phyloP scores from a whole-genome alignment of 2,113 vertebrate genomes.

The Rhinopomastus cyanomelas region DNA sequence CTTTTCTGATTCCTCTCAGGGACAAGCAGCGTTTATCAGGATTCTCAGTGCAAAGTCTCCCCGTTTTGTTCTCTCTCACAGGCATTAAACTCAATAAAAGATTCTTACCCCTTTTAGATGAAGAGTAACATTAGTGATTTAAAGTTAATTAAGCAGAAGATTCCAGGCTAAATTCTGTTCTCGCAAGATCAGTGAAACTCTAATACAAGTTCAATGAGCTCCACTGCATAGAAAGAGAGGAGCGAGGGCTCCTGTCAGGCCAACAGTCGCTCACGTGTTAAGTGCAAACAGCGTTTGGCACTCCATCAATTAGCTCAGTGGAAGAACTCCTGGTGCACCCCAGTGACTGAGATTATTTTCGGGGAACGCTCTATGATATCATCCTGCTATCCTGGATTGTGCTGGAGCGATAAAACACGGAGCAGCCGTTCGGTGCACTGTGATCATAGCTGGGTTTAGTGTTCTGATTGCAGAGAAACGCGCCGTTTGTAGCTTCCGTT shows the following conservation, averaged over 20 bases:
- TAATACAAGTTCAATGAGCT: background rate
- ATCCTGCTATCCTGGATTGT: background rate
- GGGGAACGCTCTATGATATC: background rate
- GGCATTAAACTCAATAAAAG: background rate
- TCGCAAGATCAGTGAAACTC: background rate
- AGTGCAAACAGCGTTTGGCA: background rate
- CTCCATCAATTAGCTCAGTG: background rate
- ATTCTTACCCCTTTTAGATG: background rate
- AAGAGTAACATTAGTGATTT: background rate
- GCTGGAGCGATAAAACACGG: background rate
- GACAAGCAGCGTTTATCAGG: background rate
- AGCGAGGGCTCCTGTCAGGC: background rate
- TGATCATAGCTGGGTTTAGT: background rate
- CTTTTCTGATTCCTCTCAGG: background rate
- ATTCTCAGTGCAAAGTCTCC: background rate
- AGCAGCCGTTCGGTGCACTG: background rate
- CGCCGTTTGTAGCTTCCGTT: background rate
- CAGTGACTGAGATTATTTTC: background rate
- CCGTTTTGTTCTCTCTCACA: background rate
- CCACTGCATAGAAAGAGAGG: background rate
- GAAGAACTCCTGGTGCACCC: background rate
- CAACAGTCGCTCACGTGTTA: accelerated
- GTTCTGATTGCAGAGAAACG: background rate
- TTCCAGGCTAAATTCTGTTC: background rate
- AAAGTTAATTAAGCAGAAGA: background rate